Conservation (phyloP, 2,113 vertebrate genomes). For the Mastomys coucha region DNA sequence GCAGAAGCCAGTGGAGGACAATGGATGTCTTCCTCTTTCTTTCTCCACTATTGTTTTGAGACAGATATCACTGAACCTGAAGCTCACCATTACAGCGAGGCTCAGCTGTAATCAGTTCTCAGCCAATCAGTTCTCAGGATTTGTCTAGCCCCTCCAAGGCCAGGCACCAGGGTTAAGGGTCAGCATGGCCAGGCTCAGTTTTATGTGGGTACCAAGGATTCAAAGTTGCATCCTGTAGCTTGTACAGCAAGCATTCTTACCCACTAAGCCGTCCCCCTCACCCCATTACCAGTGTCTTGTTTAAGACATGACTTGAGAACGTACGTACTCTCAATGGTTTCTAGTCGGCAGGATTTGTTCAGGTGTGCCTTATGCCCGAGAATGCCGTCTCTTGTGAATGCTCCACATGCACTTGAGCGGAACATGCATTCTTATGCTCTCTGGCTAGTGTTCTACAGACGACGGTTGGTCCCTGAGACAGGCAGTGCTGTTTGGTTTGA, state of each 20-base stretch:
- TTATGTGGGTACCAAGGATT: not conserved
- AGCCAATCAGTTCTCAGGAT: not conserved
- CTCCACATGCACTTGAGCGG: not conserved
- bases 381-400: conserved; percentile 6
- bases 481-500: not conserved
- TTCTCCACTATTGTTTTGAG: not conserved
- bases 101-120: too few relatives aligned
- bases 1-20: not conserved
- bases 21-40: not conserved
- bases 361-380: not conserved
- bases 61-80: not conserved
- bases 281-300: not conserved
- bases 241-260: not conserved
- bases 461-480: not conserved
- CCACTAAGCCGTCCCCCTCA: not conserved
- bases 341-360: conserved; percentile 31
- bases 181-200: not conserved
- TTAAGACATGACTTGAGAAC: conserved; percentile 24
- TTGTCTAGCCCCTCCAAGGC: not conserved
- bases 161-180: not conserved
- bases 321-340: conserved; percentile 3
- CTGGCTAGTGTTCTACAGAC: not conserved
- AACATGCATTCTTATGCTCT: not conserved
- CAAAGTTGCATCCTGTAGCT: not conserved
- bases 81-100: not conserved